Evolutionary conservation across 2,113 vertebrate species (phyloP).

Genomic region (Xiphophorus hellerii): DNA sequence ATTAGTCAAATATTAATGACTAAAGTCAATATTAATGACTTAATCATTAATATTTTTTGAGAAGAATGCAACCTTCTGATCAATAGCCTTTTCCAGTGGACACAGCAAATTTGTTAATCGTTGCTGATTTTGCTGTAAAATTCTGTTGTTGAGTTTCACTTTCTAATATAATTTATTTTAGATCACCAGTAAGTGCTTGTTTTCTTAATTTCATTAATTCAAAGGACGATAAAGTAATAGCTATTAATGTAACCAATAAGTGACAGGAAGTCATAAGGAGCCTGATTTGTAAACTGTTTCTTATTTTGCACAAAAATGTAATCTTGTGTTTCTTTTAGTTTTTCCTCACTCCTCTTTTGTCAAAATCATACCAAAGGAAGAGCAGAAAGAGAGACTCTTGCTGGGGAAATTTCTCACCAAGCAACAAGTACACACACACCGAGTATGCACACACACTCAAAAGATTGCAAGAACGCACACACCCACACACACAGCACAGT

Average conservation of each 20-base stretch:
- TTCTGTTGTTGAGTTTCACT: too few relatives aligned
- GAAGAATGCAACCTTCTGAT: not conserved
- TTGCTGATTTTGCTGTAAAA: too few relatives aligned
- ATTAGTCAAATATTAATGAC: too few relatives aligned
- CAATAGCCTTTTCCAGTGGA: too few relatives aligned
- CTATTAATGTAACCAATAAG: not conserved
- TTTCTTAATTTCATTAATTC: not conserved
- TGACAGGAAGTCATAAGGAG: not conserved
- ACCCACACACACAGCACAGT: slow-evolving; percentile 2
- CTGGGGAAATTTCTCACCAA: not conserved
- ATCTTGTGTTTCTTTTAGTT: not conserved
- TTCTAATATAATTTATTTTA: too few relatives aligned
- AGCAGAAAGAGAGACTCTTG: not conserved
- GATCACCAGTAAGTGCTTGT: not conserved
- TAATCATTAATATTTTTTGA: not conserved
- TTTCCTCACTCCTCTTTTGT: not conserved
- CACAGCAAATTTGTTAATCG: too few relatives aligned
- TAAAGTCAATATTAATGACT: too few relatives aligned
- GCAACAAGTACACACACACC: slow-evolving; percentile 14
- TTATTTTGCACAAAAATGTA: not conserved
- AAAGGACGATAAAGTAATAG: not conserved
- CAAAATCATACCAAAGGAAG: not conserved
- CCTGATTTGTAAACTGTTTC: not conserved
- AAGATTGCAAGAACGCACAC: not conserved
- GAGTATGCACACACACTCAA: not conserved